Conservation (phyloP, 2,888 invertebrate species). For the Trichogramma dendrolimi region DNA sequence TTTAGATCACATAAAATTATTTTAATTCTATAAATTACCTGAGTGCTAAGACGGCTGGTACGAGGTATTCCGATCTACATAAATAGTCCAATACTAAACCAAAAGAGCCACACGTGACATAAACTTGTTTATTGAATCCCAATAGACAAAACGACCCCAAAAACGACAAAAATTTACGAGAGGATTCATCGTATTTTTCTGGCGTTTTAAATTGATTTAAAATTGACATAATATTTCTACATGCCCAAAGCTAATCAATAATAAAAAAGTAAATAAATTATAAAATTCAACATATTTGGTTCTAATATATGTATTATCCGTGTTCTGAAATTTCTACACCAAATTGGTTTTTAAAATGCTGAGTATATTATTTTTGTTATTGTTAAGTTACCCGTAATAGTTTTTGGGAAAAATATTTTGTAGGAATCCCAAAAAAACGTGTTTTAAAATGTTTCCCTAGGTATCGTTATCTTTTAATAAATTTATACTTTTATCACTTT, state of each 20-base stretch:
- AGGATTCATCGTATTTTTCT: slow-evolving; percentile 66
- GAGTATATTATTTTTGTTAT: no score
- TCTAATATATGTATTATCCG: slow-evolving; percentile 54
- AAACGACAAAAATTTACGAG: slow-evolving; percentile 73
- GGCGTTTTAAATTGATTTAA: slow-evolving; percentile 50
- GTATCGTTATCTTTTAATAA: slow-evolving; percentile 10
- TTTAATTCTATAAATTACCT: slow-evolving; percentile 43
- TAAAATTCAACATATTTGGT: slow-evolving; percentile 60
- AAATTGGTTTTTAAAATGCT: no score
- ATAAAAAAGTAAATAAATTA: slow-evolving; percentile 46
- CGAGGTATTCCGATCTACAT: slow-evolving; percentile 47
- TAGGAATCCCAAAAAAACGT: no score
- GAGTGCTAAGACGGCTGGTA: slow-evolving; percentile 53
- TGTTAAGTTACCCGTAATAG: no score
- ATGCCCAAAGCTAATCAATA: no score
- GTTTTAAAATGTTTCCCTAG: background rate
- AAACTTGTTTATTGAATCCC: slow-evolving; percentile 55
- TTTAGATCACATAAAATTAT: slow-evolving; percentile 31
- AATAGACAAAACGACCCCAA: slow-evolving; percentile 76
- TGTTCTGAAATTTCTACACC: slow-evolving; percentile 60
- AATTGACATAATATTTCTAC: no score
- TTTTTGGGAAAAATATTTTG: no score
- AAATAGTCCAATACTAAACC: slow-evolving; percentile 52
- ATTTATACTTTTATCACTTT: background rate
- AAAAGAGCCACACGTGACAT: slow-evolving; percentile 58